Conservation (phyloP, 2,113 vertebrate genomes). For the Sander lucioperca region DNA sequence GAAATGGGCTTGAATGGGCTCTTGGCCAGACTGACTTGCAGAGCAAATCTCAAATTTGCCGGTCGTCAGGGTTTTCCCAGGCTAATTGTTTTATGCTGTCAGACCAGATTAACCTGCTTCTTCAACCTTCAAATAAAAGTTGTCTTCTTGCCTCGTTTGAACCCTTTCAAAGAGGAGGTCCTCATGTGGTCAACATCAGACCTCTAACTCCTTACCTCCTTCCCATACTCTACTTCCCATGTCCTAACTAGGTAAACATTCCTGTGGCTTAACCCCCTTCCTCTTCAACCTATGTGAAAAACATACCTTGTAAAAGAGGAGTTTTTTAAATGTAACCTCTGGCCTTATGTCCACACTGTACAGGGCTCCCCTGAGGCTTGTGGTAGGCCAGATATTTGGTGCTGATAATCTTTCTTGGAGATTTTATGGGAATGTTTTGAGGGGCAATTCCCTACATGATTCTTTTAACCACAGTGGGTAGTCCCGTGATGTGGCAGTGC, state of each 20-base stretch:
- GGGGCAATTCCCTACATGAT: slow-evolving; percentile 23
- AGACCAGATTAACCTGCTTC: neutral
- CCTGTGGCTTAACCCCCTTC: slow-evolving; percentile 57
- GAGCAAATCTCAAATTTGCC: too few relatives aligned
- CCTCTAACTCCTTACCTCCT: slow-evolving; percentile 17
- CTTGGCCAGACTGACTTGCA: too few relatives aligned
- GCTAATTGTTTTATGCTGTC: neutral
- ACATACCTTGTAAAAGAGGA: slow-evolving; percentile 56
- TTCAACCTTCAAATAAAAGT: neutral
- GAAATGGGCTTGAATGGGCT: too few relatives aligned
- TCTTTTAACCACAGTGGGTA: slow-evolving; percentile 20
- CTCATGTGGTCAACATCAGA: slow-evolving; percentile 38
- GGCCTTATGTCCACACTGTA: slow-evolving; percentile 48
- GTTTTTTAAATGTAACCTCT: slow-evolving; percentile 50
- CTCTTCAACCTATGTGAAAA: slow-evolving; percentile 51
- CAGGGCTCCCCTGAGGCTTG: slow-evolving; percentile 41
- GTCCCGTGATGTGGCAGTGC: neutral
- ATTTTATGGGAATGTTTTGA: slow-evolving; percentile 61
- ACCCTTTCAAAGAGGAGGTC: slow-evolving; percentile 1
- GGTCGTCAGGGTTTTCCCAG: too few relatives aligned
- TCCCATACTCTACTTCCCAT: slow-evolving; percentile 23
- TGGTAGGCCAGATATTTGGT: slow-evolving; percentile 53
- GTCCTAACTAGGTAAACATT: slow-evolving; percentile 69
- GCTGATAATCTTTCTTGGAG: slow-evolving; percentile 65
- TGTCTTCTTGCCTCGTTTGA: slow-evolving; percentile 34